These are phyloP conservation scores for Cynopterus brachyotis DNA, from an alignment of 2,113 vertebrate species.

Conservation along the genomic window DNA sequence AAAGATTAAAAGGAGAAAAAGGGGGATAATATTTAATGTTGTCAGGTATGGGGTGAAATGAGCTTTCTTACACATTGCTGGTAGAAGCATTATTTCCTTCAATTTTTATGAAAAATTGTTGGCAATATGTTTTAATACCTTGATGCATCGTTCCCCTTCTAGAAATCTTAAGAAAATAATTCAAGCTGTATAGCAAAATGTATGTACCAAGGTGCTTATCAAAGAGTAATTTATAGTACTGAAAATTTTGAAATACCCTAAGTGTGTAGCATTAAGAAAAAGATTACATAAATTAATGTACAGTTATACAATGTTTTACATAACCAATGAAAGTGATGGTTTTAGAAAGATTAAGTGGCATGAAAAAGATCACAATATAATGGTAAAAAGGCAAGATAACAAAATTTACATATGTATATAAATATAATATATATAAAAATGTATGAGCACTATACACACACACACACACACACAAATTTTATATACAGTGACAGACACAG, in stretches of 20 bases:
- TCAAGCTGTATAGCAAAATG: neutral
- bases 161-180: slow-evolving; percentile 30
- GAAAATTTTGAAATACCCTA: neutral
- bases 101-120: neutral
- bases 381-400: neutral
- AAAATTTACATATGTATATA: neutral
- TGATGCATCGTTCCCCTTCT: neutral
- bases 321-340: neutral
- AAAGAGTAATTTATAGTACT: neutral
- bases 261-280: neutral
- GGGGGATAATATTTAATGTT: neutral
- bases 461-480: neutral
- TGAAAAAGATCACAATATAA: neutral
- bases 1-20: neutral
- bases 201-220: neutral
- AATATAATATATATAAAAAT: neutral
- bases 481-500: neutral
- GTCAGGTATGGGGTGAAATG: neutral
- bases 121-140: neutral
- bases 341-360: slow-evolving; percentile 7
- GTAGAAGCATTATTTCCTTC: neutral
- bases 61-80: neutral
- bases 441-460: neutral
- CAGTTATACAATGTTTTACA: neutral
- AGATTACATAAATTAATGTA: neutral